Evolutionary conservation across 2,888 invertebrate species (phyloP).

Genomic region (Plebejus argus): DNA sequence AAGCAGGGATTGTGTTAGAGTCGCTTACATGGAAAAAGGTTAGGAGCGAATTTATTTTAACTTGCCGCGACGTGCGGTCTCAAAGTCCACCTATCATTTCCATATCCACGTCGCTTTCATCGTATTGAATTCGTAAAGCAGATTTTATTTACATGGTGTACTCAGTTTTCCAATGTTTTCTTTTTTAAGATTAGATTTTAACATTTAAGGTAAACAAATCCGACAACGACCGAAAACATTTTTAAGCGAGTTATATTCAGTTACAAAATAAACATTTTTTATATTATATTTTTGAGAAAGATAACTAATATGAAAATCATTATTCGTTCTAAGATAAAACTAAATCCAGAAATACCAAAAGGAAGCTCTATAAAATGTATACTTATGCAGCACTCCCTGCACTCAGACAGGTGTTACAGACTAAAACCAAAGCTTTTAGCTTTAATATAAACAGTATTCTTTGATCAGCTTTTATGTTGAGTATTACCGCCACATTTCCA

Average conservation of each 20-base stretch:
- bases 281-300: too few relatives aligned
- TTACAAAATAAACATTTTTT: too few relatives aligned
- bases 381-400: conserved; percentile 13
- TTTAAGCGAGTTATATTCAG: too few relatives aligned
- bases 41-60: conserved; percentile 10
- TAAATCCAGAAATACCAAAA: neutral
- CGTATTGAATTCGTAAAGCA: neutral
- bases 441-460: neutral
- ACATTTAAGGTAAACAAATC: too few relatives aligned
- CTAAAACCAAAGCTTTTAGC: conserved; percentile 14
- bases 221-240: too few relatives aligned
- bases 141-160: neutral
- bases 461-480: conserved; percentile 1
- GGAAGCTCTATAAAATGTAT: neutral
- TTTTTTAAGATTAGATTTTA: too few relatives aligned
- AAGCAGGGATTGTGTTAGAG: conserved; percentile 23
- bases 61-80: neutral
- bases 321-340: neutral
- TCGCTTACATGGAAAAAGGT: conserved; percentile 16
- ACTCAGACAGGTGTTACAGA: conserved; percentile 15
- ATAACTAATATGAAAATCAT: neutral
- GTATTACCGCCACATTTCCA: neutral
- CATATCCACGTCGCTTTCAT: neutral
- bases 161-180: neutral
- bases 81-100: neutral